phyloP scores from a whole-genome alignment of 2,113 vertebrate genomes.

The Phalacrocorax pelagicus region DNA sequence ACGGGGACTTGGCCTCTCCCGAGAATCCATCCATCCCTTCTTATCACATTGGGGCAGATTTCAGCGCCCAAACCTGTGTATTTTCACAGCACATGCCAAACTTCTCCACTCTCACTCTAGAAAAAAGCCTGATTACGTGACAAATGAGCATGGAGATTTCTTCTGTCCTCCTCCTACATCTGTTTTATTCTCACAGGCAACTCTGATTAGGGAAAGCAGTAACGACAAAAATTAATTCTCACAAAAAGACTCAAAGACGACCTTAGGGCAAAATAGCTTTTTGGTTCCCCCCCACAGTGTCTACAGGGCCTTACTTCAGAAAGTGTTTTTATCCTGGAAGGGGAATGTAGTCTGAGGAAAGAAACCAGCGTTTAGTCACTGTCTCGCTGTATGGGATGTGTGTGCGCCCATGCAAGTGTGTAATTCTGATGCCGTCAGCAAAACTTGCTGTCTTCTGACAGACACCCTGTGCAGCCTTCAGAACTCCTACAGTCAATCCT shows the following conservation, averaged over 20 bases:
- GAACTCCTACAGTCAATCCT: slow-evolving; percentile 4
- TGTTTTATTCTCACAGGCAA: neutral
- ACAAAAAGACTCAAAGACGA: neutral
- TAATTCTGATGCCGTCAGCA: slow-evolving; percentile 40
- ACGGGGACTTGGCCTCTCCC: accelerated
- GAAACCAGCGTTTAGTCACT: neutral
- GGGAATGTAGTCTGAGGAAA: neutral
- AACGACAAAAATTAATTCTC: neutral
- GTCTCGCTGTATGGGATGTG: neutral
- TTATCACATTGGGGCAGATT: neutral
- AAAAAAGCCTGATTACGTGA: neutral
- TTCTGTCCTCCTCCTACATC: neutral
- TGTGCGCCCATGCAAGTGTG: neutral
- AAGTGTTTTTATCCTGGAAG: neutral
- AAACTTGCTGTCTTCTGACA: slow-evolving; percentile 25
- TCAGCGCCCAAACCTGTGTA: neutral
- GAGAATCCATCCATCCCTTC: accelerated
- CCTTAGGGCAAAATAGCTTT: neutral
- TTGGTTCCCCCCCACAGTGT: neutral
- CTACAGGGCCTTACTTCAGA: neutral
- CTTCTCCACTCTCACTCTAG: neutral
- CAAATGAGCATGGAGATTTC: neutral
- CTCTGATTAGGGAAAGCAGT: neutral
- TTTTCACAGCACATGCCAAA: neutral
- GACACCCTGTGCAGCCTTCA: slow-evolving; percentile 47